These are phyloP conservation scores for Esperia sulphurella DNA, from an alignment of 2,888 invertebrate species.

Conservation along the genomic window DNA sequence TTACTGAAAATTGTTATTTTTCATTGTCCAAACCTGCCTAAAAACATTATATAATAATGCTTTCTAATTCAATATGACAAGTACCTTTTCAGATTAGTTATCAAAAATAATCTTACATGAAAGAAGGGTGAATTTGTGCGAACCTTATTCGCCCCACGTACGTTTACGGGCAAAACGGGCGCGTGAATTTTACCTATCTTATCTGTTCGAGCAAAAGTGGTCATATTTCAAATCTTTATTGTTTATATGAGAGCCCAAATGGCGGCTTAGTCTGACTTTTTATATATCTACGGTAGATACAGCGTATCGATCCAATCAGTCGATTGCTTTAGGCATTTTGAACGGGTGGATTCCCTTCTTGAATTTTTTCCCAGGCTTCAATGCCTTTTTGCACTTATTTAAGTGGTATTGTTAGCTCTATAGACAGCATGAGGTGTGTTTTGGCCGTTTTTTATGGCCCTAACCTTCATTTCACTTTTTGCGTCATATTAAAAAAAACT, in stretches of 20 bases:
- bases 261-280: conserved; percentile 1
- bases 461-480: conserved; percentile 10
- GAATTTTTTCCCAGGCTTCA: conserved; percentile 1
- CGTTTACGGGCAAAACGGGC: conserved; percentile 18
- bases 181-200: conserved; percentile 35
- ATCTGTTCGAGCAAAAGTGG: conserved; percentile 27
- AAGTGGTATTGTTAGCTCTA: conserved; percentile 8
- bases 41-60: no score
- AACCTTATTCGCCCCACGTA: conserved; percentile 29
- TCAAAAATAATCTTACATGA: conserved; percentile 12
- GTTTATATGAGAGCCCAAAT: conserved; percentile 12
- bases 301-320: conserved; percentile 5
- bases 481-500: conserved; percentile 7
- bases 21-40: no score
- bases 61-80: no score
- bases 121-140: conserved; percentile 10
- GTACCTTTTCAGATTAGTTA: conserved; percentile 12
- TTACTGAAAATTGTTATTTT: no score
- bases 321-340: conserved; percentile 5
- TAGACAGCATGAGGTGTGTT: not conserved
- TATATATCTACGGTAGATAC: not conserved
- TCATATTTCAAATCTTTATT: conserved; percentile 30
- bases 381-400: conserved; percentile 13
- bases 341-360: not conserved
- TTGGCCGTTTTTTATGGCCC: conserved; percentile 4